Evolutionary conservation across 2,888 invertebrate species (phyloP).

Genomic region (Onchidella celtica): DNA sequence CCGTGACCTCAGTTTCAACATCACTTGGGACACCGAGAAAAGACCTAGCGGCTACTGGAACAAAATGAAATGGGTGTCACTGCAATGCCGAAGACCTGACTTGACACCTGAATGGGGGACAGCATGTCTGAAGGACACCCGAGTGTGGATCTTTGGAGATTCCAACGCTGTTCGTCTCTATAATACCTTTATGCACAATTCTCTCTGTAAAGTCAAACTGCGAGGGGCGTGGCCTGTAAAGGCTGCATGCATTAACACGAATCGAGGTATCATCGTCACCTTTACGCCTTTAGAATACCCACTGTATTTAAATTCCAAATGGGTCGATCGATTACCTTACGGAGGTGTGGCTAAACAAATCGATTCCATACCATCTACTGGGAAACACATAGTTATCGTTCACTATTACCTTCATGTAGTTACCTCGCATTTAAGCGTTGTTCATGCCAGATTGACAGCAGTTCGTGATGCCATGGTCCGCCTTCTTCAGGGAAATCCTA

Average conservation of each 20-base stretch:
- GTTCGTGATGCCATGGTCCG: slow-evolving; percentile 8
- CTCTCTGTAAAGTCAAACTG: no score
- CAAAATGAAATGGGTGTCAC: slow-evolving; percentile 1
- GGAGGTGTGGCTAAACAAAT: slow-evolving; percentile 29
- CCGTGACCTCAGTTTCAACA: not conserved
- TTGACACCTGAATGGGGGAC: not conserved
- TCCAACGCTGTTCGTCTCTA: slow-evolving; percentile 30
- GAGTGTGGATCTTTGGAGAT: slow-evolving; percentile 34
- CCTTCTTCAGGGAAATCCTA: slow-evolving; percentile 15
- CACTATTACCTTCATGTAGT: slow-evolving; percentile 30
- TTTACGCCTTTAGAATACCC: slow-evolving; percentile 34
- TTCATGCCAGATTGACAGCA: not conserved
- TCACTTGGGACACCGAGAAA: slow-evolving; percentile 17
- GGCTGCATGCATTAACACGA: not conserved
- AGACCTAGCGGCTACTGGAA: slow-evolving; percentile 30
- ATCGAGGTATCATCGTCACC: not conserved
- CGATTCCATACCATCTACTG: slow-evolving; percentile 17
- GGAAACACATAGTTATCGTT: slow-evolving; percentile 14
- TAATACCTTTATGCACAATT: not conserved
- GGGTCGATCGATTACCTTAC: not conserved
- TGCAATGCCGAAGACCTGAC: not conserved
- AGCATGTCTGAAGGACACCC: slow-evolving; percentile 23
- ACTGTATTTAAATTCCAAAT: not conserved
- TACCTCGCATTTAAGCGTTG: slow-evolving; percentile 20
- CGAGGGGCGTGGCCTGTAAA: no score